Evolutionary conservation across 2,797 vertebrate species (phyloP).

Genomic region (Pangasius larnaudii): DNA sequence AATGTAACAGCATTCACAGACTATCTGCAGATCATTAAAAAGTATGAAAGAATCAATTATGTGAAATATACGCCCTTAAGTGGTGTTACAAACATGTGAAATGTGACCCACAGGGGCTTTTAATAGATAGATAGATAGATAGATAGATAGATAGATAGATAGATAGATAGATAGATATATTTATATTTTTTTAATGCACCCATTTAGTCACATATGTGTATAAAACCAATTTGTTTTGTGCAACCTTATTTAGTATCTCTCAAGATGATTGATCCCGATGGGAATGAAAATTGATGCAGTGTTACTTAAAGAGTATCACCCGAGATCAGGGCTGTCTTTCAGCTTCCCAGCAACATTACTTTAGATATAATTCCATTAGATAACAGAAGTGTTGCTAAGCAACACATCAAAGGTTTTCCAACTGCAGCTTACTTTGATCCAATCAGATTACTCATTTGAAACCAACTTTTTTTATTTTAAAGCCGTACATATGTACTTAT

Average conservation of each 20-base stretch:
- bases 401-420: conserved; percentile 14
- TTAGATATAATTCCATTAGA: conserved; percentile 26
- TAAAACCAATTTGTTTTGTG: neutral
- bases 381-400: conserved; percentile 23
- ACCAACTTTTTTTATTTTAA: neutral
- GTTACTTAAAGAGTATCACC: conserved; percentile 8
- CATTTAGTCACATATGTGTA: neutral
- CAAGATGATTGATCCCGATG: neutral
- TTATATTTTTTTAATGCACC: neutral
- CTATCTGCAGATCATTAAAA: neutral
- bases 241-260: neutral
- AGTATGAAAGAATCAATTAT: neutral
- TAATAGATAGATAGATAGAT: neutral
- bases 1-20: neutral
- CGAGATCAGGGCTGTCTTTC: neutral
- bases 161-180: neutral
- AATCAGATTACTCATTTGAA: conserved; percentile 8
- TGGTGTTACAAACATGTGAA: neutral
- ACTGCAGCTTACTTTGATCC: conserved; percentile 15
- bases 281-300: neutral
- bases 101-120: neutral
- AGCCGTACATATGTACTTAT: neutral
- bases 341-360: conserved; percentile 17
- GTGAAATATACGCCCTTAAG: neutral
- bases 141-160: neutral